Base-by-base conservation (phyloP, 1,140 invertebrate species). In the Macrobrachium nipponense region DNA sequence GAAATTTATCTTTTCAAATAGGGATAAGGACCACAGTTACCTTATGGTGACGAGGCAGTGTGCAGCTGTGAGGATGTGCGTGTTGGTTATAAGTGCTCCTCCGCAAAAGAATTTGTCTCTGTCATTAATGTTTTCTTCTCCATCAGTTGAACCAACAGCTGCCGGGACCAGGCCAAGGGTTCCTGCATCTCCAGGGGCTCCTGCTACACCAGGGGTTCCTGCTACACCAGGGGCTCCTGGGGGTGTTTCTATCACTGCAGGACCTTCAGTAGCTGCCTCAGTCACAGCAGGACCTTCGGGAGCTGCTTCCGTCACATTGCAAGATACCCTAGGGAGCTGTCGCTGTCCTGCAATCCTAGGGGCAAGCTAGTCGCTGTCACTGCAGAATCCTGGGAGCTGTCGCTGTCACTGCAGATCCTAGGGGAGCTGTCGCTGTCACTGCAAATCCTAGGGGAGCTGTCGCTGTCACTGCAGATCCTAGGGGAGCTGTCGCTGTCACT, bases 1-100 rank as follows among this genome's bases (percentile, higher is more conserved):
- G 23, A 23, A 73, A 43, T 36, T 2, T 51, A 51, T 51, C 51
- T 51, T 12, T 10, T 10, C 51, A 51, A 10, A 12, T 5, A 8
- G 12, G 0, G 51, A 12, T 51, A 6, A 36, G 44, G 70, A n/a
- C 0, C 20, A 58, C 18, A 44, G 89, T 76, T n/a, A 89, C 78
- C 36, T 82, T 58, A 43, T 88, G 83, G 62, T 62, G 11, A 89
- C 68, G 12, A 97, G 94, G 91, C 96, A 98, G 90, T 97, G 97
- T 0, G 93, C 96, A 12, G 96, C 96, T 3, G 96, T 97, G 5
- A 97, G 87, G 2, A 97, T 92, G 90, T 96, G 96, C 14, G 92
- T 91, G 0, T 92, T 89, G 17, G 94, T 94, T 73, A 98, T 93
- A 0, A 98, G 91, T 51, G 94, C 94, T n/a, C 95, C 96, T 0